A percentile compares a stretch with the other conserved stretches of the same genome.
Conservation (phyloP, 2,797 vertebrate species). For the Semotilus atromaculatus region DNA sequence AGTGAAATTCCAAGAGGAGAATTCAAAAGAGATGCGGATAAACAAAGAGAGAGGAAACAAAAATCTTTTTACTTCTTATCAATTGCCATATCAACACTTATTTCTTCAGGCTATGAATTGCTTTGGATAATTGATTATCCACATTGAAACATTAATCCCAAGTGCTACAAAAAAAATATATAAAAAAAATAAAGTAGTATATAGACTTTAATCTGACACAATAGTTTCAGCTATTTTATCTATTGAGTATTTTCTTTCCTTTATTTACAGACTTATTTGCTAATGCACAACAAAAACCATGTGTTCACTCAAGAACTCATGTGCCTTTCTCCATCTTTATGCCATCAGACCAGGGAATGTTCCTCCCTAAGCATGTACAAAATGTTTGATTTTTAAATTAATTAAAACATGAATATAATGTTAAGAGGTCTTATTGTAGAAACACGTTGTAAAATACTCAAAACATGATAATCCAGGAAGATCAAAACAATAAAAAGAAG, state of each 20-base stretch:
- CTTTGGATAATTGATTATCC: slow-evolving; percentile 65
- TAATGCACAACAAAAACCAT: slow-evolving; percentile 73
- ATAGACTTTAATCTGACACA: slow-evolving; percentile 31
- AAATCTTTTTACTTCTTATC: slow-evolving; percentile 44
- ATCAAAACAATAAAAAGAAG: slow-evolving; percentile 76
- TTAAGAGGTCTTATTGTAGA: slow-evolving; percentile 77
- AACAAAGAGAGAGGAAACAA: slow-evolving; percentile 2
- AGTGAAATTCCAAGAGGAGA: not conserved
- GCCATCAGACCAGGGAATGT: slow-evolving; percentile 79
- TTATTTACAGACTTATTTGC: slow-evolving; percentile 80
- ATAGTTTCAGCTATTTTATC: slow-evolving; percentile 26
- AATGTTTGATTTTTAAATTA: slow-evolving; percentile 74
- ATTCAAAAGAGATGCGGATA: not conserved
- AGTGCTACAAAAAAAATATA: slow-evolving; percentile 34
- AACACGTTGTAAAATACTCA: slow-evolving; percentile 76
- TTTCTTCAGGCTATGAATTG: slow-evolving; percentile 68
- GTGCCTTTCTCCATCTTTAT: slow-evolving; percentile 91
- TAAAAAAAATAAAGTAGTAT: slow-evolving; percentile 43
- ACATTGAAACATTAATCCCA: slow-evolving; percentile 58
- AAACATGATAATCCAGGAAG: slow-evolving; percentile 70
- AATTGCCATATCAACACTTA: slow-evolving; percentile 64
- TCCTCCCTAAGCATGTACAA: slow-evolving; percentile 86
- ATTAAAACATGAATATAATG: slow-evolving; percentile 77
- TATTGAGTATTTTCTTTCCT: slow-evolving; percentile 62
- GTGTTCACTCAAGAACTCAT: slow-evolving; percentile 77